Percentiles rank a stretch among this genome's conserved stretches.
Evolutionary conservation across 2,888 invertebrate genomes (phyloP).

Genomic region (Brachylomia viminalis): DNA sequence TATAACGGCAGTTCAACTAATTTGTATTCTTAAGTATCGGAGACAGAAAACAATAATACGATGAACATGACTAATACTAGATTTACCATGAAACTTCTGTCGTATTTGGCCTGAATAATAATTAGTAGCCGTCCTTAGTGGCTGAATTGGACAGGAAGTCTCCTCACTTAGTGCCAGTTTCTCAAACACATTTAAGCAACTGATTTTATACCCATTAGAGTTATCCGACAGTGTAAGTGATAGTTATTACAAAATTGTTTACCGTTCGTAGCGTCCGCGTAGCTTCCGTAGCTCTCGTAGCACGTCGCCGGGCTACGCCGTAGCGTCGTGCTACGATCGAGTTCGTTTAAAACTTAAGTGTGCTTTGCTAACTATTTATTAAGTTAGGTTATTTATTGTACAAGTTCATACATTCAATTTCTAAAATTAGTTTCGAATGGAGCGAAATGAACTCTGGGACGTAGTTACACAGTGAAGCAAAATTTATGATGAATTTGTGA

Average conservation of each 20-base stretch:
- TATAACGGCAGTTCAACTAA: background rate
- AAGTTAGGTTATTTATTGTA: constrained; percentile 64
- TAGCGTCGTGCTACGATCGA: constrained; percentile 58
- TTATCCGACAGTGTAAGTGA: constrained; percentile 23
- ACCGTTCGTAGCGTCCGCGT: constrained; percentile 30
- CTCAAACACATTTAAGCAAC: constrained; percentile 8
- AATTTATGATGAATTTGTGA: constrained; percentile 35
- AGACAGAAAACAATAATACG: background rate
- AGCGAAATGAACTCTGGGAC: constrained; percentile 41
- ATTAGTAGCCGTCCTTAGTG: background rate
- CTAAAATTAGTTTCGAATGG: constrained; percentile 56
- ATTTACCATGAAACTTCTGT: background rate
- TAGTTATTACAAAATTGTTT: constrained; percentile 52
- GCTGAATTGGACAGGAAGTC: background rate
- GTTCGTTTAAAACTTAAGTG: constrained; percentile 60
- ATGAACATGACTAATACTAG: constrained; percentile 2
- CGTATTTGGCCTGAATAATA: constrained; percentile 1
- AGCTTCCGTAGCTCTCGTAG: constrained; percentile 51
- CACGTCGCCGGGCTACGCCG: constrained; percentile 48
- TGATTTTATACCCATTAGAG: constrained; percentile 11
- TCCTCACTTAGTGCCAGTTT: background rate
- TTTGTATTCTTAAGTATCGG: background rate
- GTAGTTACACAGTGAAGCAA: constrained; percentile 23
- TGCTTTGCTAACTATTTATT: constrained; percentile 61
- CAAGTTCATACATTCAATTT: constrained; percentile 63